Percentiles rank a stretch among this genome's conserved stretches.
Conservation (phyloP, 2,113 vertebrate genomes). For the Eublepharis macularius region DNA sequence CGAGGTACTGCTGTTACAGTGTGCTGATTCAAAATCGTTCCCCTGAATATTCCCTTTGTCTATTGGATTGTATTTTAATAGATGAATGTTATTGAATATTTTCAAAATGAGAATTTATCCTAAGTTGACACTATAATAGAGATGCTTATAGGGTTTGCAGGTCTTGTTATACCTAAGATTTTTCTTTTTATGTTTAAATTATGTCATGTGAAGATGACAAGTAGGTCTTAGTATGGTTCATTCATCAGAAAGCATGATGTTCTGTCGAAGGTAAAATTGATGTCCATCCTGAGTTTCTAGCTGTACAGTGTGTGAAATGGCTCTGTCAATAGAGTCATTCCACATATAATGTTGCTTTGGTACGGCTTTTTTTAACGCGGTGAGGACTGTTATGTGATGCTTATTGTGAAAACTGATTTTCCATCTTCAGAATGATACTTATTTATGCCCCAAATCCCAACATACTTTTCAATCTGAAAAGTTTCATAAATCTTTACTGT, state of each 20-base stretch:
- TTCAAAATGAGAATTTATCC: neutral
- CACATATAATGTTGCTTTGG: neutral
- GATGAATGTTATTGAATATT: rapidly evolving
- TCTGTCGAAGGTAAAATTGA: neutral
- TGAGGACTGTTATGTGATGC: neutral
- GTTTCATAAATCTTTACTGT: neutral
- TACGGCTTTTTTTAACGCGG: neutral
- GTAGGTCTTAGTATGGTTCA: neutral
- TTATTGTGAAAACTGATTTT: neutral
- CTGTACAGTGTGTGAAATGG: neutral
- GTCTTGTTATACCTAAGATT: neutral
- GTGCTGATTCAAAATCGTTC: neutral
- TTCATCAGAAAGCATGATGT: neutral
- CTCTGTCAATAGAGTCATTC: neutral
- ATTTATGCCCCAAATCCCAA: neutral
- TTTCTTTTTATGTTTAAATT: neutral
- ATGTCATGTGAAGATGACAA: neutral
- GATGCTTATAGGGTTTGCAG: neutral
- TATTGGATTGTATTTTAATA: neutral
- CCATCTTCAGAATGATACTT: slow-evolving; percentile 19
- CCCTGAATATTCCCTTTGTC: neutral
- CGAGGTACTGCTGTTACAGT: neutral
- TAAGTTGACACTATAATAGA: slow-evolving; percentile 2
- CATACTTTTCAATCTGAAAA: neutral
- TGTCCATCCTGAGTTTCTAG: neutral